A percentile compares a stretch with the other conserved stretches of the same genome.
Evolutionary conservation across 2,797 vertebrate genomes (phyloP).

Genomic region (Etheostoma perlongum): DNA sequence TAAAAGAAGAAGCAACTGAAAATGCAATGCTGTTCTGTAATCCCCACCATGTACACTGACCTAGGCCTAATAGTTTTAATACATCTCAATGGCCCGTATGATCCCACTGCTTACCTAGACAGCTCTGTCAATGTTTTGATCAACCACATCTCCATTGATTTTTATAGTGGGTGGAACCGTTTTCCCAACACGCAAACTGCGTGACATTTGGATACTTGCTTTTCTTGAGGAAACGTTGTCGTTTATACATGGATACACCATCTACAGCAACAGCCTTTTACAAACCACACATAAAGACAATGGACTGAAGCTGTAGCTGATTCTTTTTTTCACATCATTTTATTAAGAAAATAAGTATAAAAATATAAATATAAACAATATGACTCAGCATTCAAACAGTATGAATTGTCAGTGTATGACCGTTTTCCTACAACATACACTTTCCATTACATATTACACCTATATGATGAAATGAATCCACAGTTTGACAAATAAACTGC

Average conservation of each 20-base stretch:
- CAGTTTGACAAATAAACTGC: conserved; percentile 86
- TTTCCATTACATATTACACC: conserved; percentile 86
- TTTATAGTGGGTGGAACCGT: background rate
- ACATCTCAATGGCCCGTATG: background rate
- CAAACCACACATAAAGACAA: conserved; percentile 9
- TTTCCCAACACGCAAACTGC: background rate
- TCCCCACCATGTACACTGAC: background rate
- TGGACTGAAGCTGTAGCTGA: conserved; percentile 9
- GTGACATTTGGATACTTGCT: background rate
- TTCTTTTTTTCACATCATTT: conserved; percentile 79
- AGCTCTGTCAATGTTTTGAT: background rate
- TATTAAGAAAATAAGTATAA: conserved; percentile 99
- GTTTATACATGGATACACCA: background rate
- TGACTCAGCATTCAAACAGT: conserved; percentile 87
- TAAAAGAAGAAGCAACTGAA: background rate
- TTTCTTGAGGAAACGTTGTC: background rate
- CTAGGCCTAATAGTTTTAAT: background rate
- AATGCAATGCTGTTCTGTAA: background rate
- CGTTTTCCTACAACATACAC: conserved; percentile 86
- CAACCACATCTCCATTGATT: background rate
- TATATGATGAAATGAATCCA: conserved; percentile 87
- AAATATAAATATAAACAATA: conserved; percentile 99
- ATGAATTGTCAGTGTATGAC: conserved; percentile 85
- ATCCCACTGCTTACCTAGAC: background rate
- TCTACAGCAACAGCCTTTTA: background rate